Conservation (phyloP, 2,113 vertebrate species). For the Hyperopisus bebe region DNA sequence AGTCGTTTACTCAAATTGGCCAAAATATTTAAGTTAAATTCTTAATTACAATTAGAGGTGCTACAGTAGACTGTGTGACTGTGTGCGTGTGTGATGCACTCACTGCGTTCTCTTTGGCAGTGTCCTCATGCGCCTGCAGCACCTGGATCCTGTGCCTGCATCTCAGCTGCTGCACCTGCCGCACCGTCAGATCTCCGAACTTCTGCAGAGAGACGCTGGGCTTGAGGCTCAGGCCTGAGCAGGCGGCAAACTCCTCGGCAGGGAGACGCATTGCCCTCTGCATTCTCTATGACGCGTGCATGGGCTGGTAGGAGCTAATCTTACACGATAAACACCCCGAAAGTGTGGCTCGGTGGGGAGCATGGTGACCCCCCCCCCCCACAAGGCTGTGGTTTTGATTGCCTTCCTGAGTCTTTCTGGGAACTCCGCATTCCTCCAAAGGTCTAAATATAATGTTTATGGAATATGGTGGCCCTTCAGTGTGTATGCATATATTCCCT, state of each 20-base stretch:
- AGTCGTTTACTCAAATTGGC: background rate
- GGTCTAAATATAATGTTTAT: no score
- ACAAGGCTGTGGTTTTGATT: background rate
- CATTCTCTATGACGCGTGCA: background rate
- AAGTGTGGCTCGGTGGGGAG: background rate
- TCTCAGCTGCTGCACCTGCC: slow-evolving; percentile 80
- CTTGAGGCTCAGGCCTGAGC: background rate
- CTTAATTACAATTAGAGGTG: background rate
- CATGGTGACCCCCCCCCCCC: background rate
- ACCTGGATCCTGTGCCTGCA: slow-evolving; percentile 83
- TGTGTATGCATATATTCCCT: no score
- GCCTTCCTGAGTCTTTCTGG: background rate
- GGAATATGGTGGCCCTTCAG: no score
- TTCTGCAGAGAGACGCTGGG: slow-evolving; percentile 55
- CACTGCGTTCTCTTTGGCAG: slow-evolving; percentile 88
- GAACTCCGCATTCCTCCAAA: no score
- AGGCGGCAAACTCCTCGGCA: background rate
- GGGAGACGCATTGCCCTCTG: background rate
- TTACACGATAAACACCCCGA: background rate
- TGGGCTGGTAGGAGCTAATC: background rate
- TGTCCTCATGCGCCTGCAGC: slow-evolving; percentile 86
- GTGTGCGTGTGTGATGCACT: slow-evolving; percentile 36
- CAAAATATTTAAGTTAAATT: background rate
- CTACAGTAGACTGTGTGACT: background rate
- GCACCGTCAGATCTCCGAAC: slow-evolving; percentile 81